Conservation (phyloP, 1,140 invertebrate species). For the Pseudomyrmex sp. region DNA sequence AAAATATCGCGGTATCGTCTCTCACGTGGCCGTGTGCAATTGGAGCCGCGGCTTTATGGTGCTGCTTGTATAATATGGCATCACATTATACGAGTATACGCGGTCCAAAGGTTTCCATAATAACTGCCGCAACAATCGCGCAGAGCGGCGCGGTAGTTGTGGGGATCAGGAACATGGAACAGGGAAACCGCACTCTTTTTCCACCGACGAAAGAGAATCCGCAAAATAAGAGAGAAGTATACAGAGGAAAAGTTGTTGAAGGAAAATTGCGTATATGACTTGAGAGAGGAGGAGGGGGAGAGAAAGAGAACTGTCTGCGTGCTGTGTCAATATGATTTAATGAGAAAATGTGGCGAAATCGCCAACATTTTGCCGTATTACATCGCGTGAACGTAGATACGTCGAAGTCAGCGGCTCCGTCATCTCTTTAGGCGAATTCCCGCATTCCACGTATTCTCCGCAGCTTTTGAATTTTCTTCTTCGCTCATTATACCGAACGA, state of each 20-base stretch:
- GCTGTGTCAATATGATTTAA: slow-evolving; percentile 42
- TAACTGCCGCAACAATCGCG: slow-evolving; percentile 47
- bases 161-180: slow-evolving; percentile 2
- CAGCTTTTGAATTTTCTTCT: slow-evolving; percentile 31
- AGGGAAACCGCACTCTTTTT: slow-evolving; percentile 3
- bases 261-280: background rate
- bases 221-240: slow-evolving; percentile 50
- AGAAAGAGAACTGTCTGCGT: background rate
- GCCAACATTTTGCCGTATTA: background rate
- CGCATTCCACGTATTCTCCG: slow-evolving; percentile 6
- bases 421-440: background rate
- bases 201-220: background rate
- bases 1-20: slow-evolving; percentile 50
- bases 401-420: background rate
- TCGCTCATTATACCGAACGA: slow-evolving; percentile 34
- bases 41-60: slow-evolving; percentile 44
- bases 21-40: slow-evolving; percentile 38
- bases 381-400: background rate
- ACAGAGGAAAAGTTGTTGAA: slow-evolving; percentile 28
- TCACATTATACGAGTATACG: slow-evolving; percentile 54
- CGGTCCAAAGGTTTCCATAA: slow-evolving; percentile 58
- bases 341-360: slow-evolving; percentile 5
- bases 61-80: slow-evolving; percentile 56
- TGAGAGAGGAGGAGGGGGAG: too few species aligned
- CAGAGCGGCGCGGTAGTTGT: background rate